Conservation (phyloP, 2,797 vertebrate species). For the Nothura maculosa region DNA sequence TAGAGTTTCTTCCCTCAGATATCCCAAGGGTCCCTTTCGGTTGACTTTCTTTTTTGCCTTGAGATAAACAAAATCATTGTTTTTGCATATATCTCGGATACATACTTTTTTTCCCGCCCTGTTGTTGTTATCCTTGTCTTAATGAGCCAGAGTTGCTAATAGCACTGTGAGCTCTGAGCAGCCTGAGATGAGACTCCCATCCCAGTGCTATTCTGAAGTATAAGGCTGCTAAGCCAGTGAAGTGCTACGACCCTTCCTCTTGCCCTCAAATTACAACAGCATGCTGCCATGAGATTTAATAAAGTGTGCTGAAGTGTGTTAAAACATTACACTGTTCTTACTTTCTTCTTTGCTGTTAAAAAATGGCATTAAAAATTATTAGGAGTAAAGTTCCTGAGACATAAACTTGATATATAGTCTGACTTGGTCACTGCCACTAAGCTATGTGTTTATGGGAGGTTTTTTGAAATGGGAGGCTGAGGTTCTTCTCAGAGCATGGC, state of each 20-base stretch:
- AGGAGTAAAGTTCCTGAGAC: conserved; percentile 41
- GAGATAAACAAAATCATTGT: conserved; percentile 77
- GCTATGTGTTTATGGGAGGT: background rate
- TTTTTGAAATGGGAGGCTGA: conserved; percentile 5
- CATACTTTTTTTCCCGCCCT: background rate
- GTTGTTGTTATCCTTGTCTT: background rate
- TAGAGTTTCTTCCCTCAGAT: conserved; percentile 72
- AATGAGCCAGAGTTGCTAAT: conserved; percentile 30
- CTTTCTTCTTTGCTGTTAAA: conserved; percentile 59
- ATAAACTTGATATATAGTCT: conserved; percentile 48
- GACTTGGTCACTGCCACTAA: conserved; percentile 22
- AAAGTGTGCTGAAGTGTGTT: conserved; percentile 23
- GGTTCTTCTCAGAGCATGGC: background rate
- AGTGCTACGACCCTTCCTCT: background rate
- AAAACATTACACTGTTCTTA: conserved; percentile 22
- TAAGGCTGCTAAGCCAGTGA: background rate
- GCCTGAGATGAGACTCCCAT: background rate
- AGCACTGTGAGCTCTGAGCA: background rate
- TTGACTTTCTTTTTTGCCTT: conserved; percentile 62
- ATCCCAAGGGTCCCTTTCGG: conserved; percentile 65
- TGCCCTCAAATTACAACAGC: background rate
- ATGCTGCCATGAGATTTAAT: background rate
- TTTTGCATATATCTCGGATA: conserved; percentile 45
- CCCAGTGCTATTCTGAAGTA: background rate
- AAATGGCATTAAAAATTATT: conserved; percentile 50